Evolutionary conservation across 2,113 vertebrate species (phyloP).

Genomic region (Callaeas wilsoni): DNA sequence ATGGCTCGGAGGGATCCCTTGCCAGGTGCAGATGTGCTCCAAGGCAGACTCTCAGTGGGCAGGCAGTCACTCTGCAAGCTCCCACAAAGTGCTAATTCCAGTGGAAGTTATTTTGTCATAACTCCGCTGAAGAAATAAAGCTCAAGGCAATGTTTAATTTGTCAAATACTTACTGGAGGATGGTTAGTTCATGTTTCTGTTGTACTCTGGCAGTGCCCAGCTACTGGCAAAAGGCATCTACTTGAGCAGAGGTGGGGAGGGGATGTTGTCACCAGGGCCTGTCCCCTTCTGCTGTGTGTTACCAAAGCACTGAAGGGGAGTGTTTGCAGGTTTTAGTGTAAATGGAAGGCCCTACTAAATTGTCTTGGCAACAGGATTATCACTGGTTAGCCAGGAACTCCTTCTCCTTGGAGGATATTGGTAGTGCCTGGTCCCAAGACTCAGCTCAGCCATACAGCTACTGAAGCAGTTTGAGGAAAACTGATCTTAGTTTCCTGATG

Average conservation of each 20-base stretch:
- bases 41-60: background rate
- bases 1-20: background rate
- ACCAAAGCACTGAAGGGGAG: background rate
- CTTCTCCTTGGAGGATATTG: background rate
- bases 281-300: background rate
- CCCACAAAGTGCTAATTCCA: background rate
- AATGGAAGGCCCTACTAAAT: background rate
- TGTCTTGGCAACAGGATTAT: background rate
- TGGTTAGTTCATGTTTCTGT: background rate
- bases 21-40: background rate
- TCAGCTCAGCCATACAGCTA: background rate
- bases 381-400: background rate
- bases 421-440: background rate
- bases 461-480: background rate
- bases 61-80: background rate
- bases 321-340: background rate
- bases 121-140: background rate
- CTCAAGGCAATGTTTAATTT: slow-evolving; percentile 23
- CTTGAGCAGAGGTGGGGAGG: background rate
- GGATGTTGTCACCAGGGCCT: background rate
- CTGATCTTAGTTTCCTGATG: background rate
- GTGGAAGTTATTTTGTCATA: background rate
- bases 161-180: background rate
- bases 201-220: background rate
- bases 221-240: background rate